These are phyloP conservation scores for Muscicapa adusta DNA, from an alignment of 2,113 vertebrate species.

Conservation along the genomic window DNA sequence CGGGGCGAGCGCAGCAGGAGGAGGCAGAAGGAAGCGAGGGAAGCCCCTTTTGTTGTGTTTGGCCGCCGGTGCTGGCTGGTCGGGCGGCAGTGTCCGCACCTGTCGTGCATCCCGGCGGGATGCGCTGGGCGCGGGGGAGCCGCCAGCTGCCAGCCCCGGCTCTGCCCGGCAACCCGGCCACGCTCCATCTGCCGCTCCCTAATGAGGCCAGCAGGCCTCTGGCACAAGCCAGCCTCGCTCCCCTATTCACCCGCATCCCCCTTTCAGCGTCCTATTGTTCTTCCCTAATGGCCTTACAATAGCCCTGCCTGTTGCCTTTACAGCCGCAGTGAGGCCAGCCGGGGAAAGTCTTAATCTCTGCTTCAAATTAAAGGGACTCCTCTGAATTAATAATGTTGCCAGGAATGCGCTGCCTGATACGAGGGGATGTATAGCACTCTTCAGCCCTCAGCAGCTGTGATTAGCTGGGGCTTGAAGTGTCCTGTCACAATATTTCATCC, in stretches of 20 bases:
- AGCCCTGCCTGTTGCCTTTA: conserved; percentile 75
- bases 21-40: background rate
- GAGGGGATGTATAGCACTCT: conserved; percentile 52
- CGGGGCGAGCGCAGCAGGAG: fast-evolving
- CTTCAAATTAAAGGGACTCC: conserved; percentile 65
- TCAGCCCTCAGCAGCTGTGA: conserved; percentile 65
- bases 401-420: conserved; percentile 63
- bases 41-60: fast-evolving
- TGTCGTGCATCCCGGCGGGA: background rate
- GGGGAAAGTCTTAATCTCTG: conserved; percentile 59
- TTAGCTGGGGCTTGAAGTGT: conserved; percentile 66
- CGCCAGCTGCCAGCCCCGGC: conserved; percentile 29
- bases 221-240: conserved; percentile 75
- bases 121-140: background rate
- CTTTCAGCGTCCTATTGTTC: conserved; percentile 77
- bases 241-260: conserved; percentile 69
- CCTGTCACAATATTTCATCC: conserved; percentile 71
- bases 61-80: background rate
- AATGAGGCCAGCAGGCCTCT: conserved; percentile 66
- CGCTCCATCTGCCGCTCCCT: conserved; percentile 79
- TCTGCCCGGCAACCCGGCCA: conserved; percentile 77
- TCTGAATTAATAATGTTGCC: conserved; percentile 70
- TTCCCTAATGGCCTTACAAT: conserved; percentile 76
- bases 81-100: fast-evolving
- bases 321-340: conserved; percentile 44